Evolutionary conservation across 2,888 invertebrate species (phyloP), one percentile per base, ranked within the genome.

Genomic region (Trypoxylon attenuatum): DNA sequence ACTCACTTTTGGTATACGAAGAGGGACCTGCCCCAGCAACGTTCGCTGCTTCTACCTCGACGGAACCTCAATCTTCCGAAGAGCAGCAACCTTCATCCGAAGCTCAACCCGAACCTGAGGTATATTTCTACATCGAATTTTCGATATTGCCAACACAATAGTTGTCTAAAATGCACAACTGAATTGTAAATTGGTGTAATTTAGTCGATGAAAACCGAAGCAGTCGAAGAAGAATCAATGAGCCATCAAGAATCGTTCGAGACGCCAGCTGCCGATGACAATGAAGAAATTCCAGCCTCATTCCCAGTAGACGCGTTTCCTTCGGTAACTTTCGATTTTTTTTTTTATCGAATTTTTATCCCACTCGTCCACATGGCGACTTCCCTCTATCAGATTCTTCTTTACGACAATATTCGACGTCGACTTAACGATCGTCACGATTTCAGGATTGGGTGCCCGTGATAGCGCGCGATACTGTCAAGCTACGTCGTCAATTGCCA

Each of bases 401-500:
- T 10, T 33, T 10, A 4, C n/a, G n/a, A n/a, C n/a, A n/a, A n/a
- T n/a, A n/a, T n/a, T n/a, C n/a, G n/a, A n/a, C n/a, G n/a, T n/a
- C n/a, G n/a, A n/a, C n/a, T n/a, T n/a, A n/a, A n/a, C n/a, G n/a
- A n/a, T n/a, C n/a, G n/a, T n/a, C n/a, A n/a, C n/a, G n/a, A n/a
- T 71, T 60, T 79, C 76, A 91, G 90, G 93, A 93, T 67, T 97
- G 97, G 97, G 92, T 96, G 65, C 96, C 96, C 5, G 93, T 96
- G 69, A 94, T 98, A 69, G 91, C 93, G 5, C 90, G 93, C 61
- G 97, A 98, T 87, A 90, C 92, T 47, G 91, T 92, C 77, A 88
- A 91, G 56, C 96, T 96, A 87, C 89, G 92, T 52, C 87, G 90
- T 47, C 91, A 91, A 65, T 84, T 88, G 3, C n/a, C n/a, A n/a